Conservation (phyloP, 2,797 vertebrate species). For the Tinamus major region DNA sequence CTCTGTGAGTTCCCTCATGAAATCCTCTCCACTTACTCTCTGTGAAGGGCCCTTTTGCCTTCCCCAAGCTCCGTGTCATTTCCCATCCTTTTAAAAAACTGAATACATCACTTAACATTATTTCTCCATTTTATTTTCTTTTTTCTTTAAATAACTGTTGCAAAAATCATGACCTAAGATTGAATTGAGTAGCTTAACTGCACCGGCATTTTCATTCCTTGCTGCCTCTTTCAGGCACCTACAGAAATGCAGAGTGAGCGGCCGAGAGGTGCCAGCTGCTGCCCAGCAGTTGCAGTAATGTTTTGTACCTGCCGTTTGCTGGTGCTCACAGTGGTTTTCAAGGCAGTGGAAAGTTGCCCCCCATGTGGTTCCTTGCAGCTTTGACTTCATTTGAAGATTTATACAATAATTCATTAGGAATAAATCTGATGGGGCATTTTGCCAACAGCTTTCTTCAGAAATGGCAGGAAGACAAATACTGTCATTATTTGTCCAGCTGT, state of each 20-base stretch:
- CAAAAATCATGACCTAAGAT: background rate
- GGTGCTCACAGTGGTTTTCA: background rate
- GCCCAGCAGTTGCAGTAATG: rapidly evolving
- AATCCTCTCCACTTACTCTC: background rate
- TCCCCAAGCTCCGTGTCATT: background rate
- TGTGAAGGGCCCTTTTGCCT: background rate
- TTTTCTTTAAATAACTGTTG: background rate
- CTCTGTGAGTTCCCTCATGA: background rate
- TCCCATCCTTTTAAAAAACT: background rate
- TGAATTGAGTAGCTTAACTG: background rate
- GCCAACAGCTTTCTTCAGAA: slow-evolving; percentile 50
- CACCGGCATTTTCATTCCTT: background rate
- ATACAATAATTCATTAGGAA: slow-evolving; percentile 12
- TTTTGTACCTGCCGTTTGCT: rapidly evolving
- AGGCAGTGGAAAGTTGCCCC: background rate
- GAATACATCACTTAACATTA: background rate
- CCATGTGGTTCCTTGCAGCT: background rate
- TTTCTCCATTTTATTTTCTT: background rate
- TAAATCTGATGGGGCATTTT: slow-evolving; percentile 26
- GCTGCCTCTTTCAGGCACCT: background rate
- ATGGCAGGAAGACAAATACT: slow-evolving; percentile 38
- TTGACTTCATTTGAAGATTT: slow-evolving; percentile 26
- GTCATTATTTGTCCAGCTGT: slow-evolving; percentile 61
- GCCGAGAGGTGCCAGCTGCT: background rate
- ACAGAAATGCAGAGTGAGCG: rapidly evolving